Base-by-base conservation (phyloP, 1,140 invertebrate species). In the Sarcophaga bullata region DNA sequence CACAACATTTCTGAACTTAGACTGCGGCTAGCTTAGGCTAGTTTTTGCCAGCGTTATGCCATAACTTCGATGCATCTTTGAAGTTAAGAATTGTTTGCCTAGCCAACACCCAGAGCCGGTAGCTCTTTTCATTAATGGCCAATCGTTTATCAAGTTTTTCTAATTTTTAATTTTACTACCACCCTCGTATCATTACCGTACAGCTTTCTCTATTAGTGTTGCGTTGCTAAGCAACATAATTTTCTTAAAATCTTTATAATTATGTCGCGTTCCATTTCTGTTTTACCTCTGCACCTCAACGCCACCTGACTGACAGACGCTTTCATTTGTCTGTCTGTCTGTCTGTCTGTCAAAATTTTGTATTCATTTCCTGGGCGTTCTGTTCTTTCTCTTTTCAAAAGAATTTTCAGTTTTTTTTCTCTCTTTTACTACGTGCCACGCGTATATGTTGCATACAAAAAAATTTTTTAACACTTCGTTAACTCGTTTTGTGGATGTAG, bases 211-310 rank as follows among this genome's bases (percentile, higher is more conserved):
- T 68, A 68, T 68, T 68, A 68, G 8, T 52, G 50, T 13, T 19
- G 9, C 75, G 75, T 78, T 52, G 75, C 75, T 50, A n/a, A 78
- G 75, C 75, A 17, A 78, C 75, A 78, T 78, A 50, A 78, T 78
- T 78, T 76, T 78, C 37, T 15, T 78, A 8, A 78, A 78, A 78
- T 78, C 75, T 78, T 58, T 78, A 78, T 78, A 78, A 78, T 78
- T 78, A 78, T 50, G 75, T 78, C 75, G 47, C 49, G 75, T 76
- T 47, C 25, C 25, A 37, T 37, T 37, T 37, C 25, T 37, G 25
- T 37, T 37, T 37, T 37, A 4, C 25, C 25, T 37, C 1, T 4
- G 4, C 25, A 37, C 25, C 25, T 37, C 25, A 37, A 37, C 25
- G 4, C 25, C 25, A 37, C 4, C 25, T 37, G 4, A 37, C 25